Base-by-base conservation (phyloP, 2,797 vertebrate genomes). In the Cryptoprocta ferox region DNA sequence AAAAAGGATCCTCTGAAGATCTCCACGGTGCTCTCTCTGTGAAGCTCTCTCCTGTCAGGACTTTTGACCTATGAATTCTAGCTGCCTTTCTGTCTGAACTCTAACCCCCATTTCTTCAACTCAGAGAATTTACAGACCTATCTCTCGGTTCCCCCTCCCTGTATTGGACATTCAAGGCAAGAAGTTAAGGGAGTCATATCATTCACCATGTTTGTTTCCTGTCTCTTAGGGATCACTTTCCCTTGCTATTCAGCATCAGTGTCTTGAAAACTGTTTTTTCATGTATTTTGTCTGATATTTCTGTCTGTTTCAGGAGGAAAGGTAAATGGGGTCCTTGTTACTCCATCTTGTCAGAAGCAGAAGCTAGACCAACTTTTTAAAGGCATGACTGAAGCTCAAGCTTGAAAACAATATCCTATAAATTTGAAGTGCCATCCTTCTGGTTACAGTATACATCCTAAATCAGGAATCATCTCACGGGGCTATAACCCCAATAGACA, bases 291-390 rank as follows among this genome's bases (percentile, higher is more conserved):
- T 42, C 30, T 26, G 13, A 24, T 48, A 59, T 56, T 92, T 86
- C n/a, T 96, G 5, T 63, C 59, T 75, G 37, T 87, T 94, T 97
- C 28, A 68, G 6, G 26, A 91, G 3, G n/a, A 59, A 81, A 93
- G 14, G 48, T 65, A 94, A 95, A 80, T 26, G 39, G 53, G 5
- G 50, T 61, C 11, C 42, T 32, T 92, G 4, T 85, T 59, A 56
- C 11, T 93, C 8, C 9, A 63, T 78, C 48, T 83, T 78, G 39
- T 39, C 11, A 90, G 32, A 95, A 84, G 30, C 56, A 91, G 32
- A 94, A 78, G 42, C 24, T 76, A 76, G 24, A 94, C 56, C 18
- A 63, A 37, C 73, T 92, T 91, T 80, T 84, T 63, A 19, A 94
- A 94, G 26, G 8, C 9, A 65, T 50, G 24, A 39, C 26, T 45